phyloP scores from a whole-genome alignment of 2,888 invertebrate genomes.

The Sminthurides aquaticus region DNA sequence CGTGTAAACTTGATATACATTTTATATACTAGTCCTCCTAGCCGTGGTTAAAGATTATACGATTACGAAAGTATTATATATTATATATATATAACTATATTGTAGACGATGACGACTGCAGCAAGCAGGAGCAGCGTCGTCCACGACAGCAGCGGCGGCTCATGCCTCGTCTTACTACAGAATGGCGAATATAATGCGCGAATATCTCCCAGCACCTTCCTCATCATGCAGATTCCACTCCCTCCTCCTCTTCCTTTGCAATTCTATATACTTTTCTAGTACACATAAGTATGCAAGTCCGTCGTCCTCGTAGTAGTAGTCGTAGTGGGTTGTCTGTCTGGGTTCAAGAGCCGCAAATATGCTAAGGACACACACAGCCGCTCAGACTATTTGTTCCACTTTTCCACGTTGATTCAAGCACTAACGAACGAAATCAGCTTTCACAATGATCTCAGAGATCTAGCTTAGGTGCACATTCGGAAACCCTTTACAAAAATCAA shows the following conservation, averaged over 20 bases:
- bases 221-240: not conserved
- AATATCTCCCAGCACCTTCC: not conserved
- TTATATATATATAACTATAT: not conserved
- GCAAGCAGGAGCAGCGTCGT: too few species aligned
- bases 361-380: conserved; percentile 15
- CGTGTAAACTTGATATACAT: too few species aligned
- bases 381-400: conserved; percentile 21
- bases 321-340: conserved; percentile 18
- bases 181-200: not conserved
- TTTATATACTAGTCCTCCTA: too few species aligned
- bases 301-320: not conserved
- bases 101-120: too few species aligned
- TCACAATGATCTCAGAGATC: conserved; percentile 26
- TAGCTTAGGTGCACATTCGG: conserved; percentile 10
- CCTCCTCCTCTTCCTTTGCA: too few species aligned
- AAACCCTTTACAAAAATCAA: conserved; percentile 3
- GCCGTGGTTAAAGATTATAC: not conserved
- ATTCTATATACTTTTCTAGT: too few species aligned
- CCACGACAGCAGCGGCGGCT: too few species aligned
- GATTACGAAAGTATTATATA: too few species aligned
- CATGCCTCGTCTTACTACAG: too few species aligned
- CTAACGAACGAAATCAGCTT: conserved; percentile 27
- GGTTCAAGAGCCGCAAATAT: conserved; percentile 22
- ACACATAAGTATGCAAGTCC: not conserved
- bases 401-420: conserved; percentile 15